Conservation (phyloP, 2,113 vertebrate species). For the Athene cunicularia region DNA sequence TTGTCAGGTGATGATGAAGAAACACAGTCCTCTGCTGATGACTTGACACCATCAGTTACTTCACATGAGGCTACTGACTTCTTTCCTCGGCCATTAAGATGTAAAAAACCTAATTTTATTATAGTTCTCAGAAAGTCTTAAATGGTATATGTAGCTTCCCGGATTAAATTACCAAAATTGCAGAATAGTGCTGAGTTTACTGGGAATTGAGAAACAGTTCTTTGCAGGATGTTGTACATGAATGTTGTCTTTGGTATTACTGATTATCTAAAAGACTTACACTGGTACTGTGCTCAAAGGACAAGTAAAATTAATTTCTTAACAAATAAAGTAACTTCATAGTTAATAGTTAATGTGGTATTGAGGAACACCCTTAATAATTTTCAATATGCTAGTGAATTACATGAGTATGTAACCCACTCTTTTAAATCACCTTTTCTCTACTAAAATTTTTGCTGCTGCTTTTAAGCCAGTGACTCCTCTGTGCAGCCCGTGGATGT, state of each 20-base stretch:
- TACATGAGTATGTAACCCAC: neutral
- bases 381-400: neutral
- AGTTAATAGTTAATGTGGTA: neutral
- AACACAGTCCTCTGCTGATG: conserved; percentile 98
- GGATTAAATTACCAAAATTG: neutral
- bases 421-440: neutral
- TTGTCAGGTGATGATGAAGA: conserved; percentile 97
- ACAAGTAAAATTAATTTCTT: neutral
- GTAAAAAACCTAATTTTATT: conserved; percentile 76
- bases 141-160: neutral
- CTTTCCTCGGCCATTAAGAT: conserved; percentile 95
- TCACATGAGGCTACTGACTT: conserved; percentile 96
- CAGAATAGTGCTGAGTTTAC: neutral
- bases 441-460: neutral
- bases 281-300: neutral
- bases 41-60: conserved; percentile 96
- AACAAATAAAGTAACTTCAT: neutral
- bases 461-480: neutral
- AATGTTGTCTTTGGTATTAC: neutral
- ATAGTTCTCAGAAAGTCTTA: neutral
- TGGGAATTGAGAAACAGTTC: neutral
- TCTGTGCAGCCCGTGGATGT: neutral
- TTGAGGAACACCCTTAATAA: neutral
- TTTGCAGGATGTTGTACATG: neutral
- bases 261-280: neutral